Evolutionary conservation across 2,113 vertebrate genomes (phyloP).

Genomic region (Triplophysa dalaica): DNA sequence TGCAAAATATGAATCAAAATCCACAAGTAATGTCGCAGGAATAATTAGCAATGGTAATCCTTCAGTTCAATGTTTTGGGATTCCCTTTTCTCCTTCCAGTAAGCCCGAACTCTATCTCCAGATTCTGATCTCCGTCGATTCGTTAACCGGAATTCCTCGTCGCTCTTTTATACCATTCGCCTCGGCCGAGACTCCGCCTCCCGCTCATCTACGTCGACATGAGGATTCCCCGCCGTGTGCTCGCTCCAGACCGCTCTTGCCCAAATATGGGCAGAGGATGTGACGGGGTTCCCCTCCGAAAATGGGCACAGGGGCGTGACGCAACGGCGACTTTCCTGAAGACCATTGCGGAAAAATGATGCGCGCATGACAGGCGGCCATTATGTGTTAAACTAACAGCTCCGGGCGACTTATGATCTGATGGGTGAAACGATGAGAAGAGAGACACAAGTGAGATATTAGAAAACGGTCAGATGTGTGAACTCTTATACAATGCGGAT

Average conservation of each 20-base stretch:
- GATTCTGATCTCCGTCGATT: slow-evolving; percentile 47
- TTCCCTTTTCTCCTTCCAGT: slow-evolving; percentile 43
- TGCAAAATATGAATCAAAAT: slow-evolving; percentile 17
- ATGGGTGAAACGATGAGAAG: neutral
- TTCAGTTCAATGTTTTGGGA: slow-evolving; percentile 38
- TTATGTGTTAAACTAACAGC: neutral
- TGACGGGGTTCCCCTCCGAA: slow-evolving; percentile 60
- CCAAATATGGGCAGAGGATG: slow-evolving; percentile 59
- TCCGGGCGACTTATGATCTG: neutral
- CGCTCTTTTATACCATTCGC: slow-evolving; percentile 44
- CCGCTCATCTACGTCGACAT: slow-evolving; percentile 46
- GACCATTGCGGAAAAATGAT: slow-evolving; percentile 49
- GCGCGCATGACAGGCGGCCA: slow-evolving; percentile 36
- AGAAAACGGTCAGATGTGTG: too few relatives aligned
- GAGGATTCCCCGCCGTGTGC: slow-evolving; percentile 57
- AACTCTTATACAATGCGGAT: neutral
- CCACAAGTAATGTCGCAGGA: slow-evolving; percentile 18
- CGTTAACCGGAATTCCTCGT: slow-evolving; percentile 51
- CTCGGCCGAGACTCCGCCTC: slow-evolving; percentile 44
- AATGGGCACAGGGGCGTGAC: slow-evolving; percentile 58
- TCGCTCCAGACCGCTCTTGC: slow-evolving; percentile 44
- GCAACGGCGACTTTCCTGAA: slow-evolving; percentile 53
- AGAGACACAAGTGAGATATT: neutral
- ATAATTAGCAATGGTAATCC: neutral
- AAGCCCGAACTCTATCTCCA: neutral